These are phyloP conservation scores for Cetoscarus ocellatus DNA, from an alignment of 2,797 vertebrate species.

Conservation along the genomic window DNA sequence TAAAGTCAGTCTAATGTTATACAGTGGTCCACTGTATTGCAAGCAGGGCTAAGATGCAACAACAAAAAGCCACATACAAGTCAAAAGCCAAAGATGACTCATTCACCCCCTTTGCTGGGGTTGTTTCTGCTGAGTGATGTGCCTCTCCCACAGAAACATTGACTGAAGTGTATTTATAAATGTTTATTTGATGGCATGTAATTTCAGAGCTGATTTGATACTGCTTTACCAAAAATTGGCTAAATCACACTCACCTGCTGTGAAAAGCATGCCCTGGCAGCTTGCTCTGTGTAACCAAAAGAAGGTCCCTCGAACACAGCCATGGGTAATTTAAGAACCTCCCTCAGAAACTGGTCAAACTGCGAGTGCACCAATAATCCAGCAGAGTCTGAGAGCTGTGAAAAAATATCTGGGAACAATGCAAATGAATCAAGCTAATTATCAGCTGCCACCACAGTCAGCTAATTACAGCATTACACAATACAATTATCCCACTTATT, in stretches of 20 bases:
- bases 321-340: conserved; percentile 95
- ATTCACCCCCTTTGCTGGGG: too few relatives aligned
- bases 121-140: too few relatives aligned
- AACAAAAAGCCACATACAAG: too few relatives aligned
- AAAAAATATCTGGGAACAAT: conserved; percentile 93
- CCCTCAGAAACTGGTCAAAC: conserved; percentile 94
- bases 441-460: conserved; percentile 63
- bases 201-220: too few relatives aligned
- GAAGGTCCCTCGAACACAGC: conserved; percentile 98
- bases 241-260: conserved; percentile 88
- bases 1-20: too few relatives aligned
- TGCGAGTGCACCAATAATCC: conserved; percentile 93
- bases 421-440: conserved; percentile 73
- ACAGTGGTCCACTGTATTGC: too few relatives aligned
- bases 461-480: conserved; percentile 74
- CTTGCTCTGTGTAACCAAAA: conserved; percentile 96
- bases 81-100: too few relatives aligned
- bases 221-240: too few relatives aligned
- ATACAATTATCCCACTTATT: conserved; percentile 75
- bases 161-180: too few relatives aligned
- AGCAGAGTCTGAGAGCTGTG: conserved; percentile 94
- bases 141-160: too few relatives aligned
- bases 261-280: conserved; percentile 91
- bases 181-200: too few relatives aligned
- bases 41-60: too few relatives aligned